Conservation (phyloP, 2,888 invertebrate genomes). For the Hirtodrosophila alboralis region DNA sequence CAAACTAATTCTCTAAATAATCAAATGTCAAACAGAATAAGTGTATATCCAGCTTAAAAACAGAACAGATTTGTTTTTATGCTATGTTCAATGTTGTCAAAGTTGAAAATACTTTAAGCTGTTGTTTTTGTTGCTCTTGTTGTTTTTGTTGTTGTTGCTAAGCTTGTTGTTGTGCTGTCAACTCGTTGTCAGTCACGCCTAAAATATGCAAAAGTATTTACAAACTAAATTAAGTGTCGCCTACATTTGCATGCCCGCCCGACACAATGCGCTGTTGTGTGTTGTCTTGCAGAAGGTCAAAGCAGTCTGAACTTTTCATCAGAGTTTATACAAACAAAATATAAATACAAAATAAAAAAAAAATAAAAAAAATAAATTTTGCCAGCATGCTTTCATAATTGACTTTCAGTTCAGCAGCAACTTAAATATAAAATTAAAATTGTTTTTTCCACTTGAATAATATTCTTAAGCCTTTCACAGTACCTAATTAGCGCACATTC, state of each 20-base stretch:
- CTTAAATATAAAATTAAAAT: constrained; percentile 39
- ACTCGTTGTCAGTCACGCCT: constrained; percentile 48
- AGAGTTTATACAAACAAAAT: not conserved
- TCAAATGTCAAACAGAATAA: not conserved
- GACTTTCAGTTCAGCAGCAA: constrained; percentile 32
- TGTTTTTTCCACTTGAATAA: constrained; percentile 31
- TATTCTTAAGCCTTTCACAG: constrained; percentile 22
- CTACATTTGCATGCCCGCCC: constrained; percentile 58
- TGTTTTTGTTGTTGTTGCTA: constrained; percentile 5
- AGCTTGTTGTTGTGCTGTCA: constrained; percentile 34
- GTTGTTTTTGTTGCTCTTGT: constrained; percentile 11
- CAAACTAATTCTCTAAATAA: not conserved
- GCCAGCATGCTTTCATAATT: constrained; percentile 28
- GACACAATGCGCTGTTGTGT: constrained; percentile 29
- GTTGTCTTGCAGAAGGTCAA: constrained; percentile 13
- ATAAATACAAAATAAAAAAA: too few species aligned
- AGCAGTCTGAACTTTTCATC: constrained; percentile 12
- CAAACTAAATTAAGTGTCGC: constrained; percentile 71
- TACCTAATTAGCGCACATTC: constrained; percentile 54
- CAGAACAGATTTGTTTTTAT: constrained; percentile 25
- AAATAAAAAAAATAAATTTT: too few species aligned
- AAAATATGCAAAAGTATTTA: constrained; percentile 66
- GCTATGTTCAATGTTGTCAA: constrained; percentile 24
- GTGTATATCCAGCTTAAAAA: constrained; percentile 9
- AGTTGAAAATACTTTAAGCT: constrained; percentile 28